Base-by-base conservation (phyloP, 2,113 vertebrate genomes). In the Notarius quadriscutis region DNA sequence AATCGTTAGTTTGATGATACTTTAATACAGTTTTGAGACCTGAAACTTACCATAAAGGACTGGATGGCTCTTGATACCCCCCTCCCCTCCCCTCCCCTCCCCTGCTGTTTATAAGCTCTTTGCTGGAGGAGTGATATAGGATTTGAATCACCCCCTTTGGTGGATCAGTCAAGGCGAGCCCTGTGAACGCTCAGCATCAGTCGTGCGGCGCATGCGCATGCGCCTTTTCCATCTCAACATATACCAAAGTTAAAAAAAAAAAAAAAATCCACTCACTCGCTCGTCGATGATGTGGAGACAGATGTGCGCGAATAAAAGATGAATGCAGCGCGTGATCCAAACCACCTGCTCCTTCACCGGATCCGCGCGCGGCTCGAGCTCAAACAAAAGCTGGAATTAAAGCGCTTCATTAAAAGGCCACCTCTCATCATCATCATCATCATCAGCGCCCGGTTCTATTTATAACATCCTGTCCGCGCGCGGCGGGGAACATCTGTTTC, bases 331-430 rank as follows among this genome's bases (percentile, higher is more conserved):
- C 27, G 83, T 90, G 89, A 89, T 88, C 88, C 71, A n/a, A 71
- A 86, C 81, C 91, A 91, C 91, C 91, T 91, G 91, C 84, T 88
- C 81, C 84, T 81, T 88, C 71, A 75, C 84, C 63, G 86, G 82
- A 79, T 89, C 85, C 60, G 88, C 55, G 83, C 34, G 78, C 48
- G 22, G 67, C 82, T 84, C 84, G 62, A 12, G 57, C 83, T 88
- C 82, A 85, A 78, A 85, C 83, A 79, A 86, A 80, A 87, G 88
- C 63, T 82, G 88, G 71, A 89, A 89, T 88, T 85, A 88, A 89
- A 90, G 86, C 77, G 89, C 89, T 88, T 90, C 86, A 89, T 87
- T 91, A 87, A 88, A 89, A 90, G 84, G 88, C 88, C 89, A 90
- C 86, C 60, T 72, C 83, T 75, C 72, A 50, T 77, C 51, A 27